phyloP scores from a whole-genome alignment of 2,888 invertebrate species.

The Drosophila longiperda region DNA sequence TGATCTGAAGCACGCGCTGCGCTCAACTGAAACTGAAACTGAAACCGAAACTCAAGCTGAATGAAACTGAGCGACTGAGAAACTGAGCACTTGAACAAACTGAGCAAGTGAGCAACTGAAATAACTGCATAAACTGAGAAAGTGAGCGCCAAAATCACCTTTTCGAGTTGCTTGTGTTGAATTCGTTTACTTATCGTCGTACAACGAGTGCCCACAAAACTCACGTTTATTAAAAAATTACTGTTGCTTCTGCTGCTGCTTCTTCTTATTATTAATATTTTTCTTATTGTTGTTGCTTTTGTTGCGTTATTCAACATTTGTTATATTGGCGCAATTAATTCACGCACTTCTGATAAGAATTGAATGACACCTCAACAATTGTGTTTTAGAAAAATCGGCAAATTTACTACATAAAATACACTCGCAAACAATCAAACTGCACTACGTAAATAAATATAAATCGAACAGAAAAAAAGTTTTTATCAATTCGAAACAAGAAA shows the following conservation, averaged over 20 bases:
- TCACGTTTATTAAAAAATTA: slow-evolving; percentile 44
- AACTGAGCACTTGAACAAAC: slow-evolving; percentile 3
- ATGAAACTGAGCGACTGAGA: slow-evolving; percentile 49
- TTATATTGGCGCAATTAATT: slow-evolving; percentile 29
- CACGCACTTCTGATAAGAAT: slow-evolving; percentile 41
- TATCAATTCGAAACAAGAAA: background rate
- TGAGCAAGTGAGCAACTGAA: slow-evolving; percentile 1
- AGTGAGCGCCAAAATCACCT: slow-evolving; percentile 30
- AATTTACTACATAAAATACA: background rate
- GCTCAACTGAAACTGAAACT: slow-evolving; percentile 72
- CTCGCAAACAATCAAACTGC: background rate
- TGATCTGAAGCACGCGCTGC: slow-evolving; percentile 68
- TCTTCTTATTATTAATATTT: background rate
- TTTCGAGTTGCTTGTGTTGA: slow-evolving; percentile 21
- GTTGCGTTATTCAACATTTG: slow-evolving; percentile 5
- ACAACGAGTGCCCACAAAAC: slow-evolving; percentile 42
- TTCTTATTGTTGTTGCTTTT: slow-evolving; percentile 1
- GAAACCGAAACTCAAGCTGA: slow-evolving; percentile 66
- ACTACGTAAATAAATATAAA: background rate
- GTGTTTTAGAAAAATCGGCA: background rate
- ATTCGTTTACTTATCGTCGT: slow-evolving; percentile 42
- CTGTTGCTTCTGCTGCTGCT: background rate
- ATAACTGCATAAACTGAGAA: background rate
- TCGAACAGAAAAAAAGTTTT: fast-evolving
- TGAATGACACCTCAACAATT: background rate